These are phyloP conservation scores for Natrix natrix DNA, from an alignment of 2,797 vertebrate species.

Conservation along the genomic window DNA sequence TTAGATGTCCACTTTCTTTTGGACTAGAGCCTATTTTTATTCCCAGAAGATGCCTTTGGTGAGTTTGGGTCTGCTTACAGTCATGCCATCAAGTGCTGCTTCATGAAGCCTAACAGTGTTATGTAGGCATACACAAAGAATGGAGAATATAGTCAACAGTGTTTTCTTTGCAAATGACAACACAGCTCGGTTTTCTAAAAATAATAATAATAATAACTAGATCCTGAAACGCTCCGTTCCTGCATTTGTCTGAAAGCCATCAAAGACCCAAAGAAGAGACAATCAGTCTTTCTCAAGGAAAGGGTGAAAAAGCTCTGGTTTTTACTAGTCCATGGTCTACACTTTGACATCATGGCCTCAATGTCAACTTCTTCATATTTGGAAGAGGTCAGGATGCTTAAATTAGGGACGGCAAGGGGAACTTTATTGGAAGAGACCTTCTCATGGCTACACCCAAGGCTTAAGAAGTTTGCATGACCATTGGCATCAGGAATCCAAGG, in stretches of 20 bases:
- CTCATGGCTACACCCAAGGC: neutral
- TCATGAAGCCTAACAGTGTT: neutral
- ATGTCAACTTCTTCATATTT: neutral
- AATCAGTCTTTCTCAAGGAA: neutral
- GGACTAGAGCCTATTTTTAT: neutral
- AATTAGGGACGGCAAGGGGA: neutral
- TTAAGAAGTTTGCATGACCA: neutral
- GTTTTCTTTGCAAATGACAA: neutral
- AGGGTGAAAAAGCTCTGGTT: neutral
- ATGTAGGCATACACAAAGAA: neutral
- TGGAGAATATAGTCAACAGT: neutral
- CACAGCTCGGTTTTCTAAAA: neutral
- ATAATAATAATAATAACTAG: neutral
- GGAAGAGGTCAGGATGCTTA: neutral
- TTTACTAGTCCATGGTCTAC: neutral
- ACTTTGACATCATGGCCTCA: neutral
- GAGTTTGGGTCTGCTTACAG: neutral
- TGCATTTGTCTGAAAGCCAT: neutral
- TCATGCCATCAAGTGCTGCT: neutral
- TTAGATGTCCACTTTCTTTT: fast-evolving
- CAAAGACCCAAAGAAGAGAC: neutral
- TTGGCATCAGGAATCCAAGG: neutral
- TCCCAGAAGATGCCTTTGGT: fast-evolving
- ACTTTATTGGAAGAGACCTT: neutral
- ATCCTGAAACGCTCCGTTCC: neutral